Base-by-base conservation (phyloP, 2,888 invertebrate genomes). In the Synanthedon andrenaeformis region DNA sequence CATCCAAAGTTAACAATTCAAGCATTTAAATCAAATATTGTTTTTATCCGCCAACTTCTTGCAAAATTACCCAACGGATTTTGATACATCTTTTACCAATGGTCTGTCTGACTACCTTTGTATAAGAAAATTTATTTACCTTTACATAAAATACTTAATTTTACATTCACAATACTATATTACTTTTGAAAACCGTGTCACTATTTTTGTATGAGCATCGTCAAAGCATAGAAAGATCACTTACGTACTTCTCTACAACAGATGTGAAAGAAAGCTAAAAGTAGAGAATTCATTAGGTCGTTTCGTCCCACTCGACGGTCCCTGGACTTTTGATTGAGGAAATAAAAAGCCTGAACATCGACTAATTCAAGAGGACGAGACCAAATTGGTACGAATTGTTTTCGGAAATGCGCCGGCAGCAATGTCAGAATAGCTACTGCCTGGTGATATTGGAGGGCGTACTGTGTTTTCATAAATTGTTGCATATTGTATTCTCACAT, bases 281-380 rank as follows among this genome's bases (percentile, higher is more conserved):
- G 69, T 64, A 62, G 60, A 68, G 80, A 79, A 82, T 83, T 82
- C 83, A 84, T 85, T 84, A 85, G 77, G 73, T 77, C 79, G 77
- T 79, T 76, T 63, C 67, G 67, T 61, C 75, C 78, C 79, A 80
- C 83, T 81, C 69, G 69, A 74, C 71, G 73, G 72, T 77, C 76
- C 79, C 81, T 70, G 76, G 78, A 77, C 80, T 72, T 82, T 82
- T 82, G 82, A 86, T 85, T 82, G 84, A 74, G 80, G 82, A 79
- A 79, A 82, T 82, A 82, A 84, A 84, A 81, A 79, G 78, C 74
- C 71, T 64, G 70, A 66, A 75, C 73, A 73, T 70, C 65, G 65
- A 69, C 77, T 79, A 76, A 80, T 78, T 81, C 76, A 72, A 82
- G 80, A 74, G 79, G 76, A 67, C 60, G 59, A 63, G 64, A 65